These are phyloP conservation scores for Embiotoca jacksoni DNA, from an alignment of 2,113 vertebrate species.

Conservation along the genomic window DNA sequence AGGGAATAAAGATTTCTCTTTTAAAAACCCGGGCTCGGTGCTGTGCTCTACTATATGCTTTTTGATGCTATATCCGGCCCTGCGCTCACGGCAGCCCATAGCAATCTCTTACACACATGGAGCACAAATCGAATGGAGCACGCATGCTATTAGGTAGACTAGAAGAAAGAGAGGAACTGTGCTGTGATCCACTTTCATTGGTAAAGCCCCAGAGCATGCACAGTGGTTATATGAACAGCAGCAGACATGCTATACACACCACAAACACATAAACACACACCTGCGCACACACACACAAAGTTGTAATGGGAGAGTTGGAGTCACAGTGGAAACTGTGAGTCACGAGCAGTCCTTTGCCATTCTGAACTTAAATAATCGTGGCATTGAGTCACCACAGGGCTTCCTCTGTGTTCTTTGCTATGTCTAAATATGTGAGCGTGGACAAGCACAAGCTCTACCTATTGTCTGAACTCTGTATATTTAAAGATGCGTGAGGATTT, in stretches of 20 bases:
- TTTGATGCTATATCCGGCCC: constrained; percentile 41
- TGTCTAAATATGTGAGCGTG: constrained; percentile 52
- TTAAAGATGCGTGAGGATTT: constrained; percentile 19
- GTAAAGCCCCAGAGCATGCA: constrained; percentile 60
- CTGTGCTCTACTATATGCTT: constrained; percentile 45
- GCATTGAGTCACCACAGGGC: constrained; percentile 80
- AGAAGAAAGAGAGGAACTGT: constrained; percentile 29
- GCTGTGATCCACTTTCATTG: constrained; percentile 50
- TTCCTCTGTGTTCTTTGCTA: constrained; percentile 78
- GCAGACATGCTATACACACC: constrained; percentile 50
- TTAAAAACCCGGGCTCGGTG: constrained; percentile 26
- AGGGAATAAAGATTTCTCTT: constrained; percentile 43
- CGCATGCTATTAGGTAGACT: constrained; percentile 26
- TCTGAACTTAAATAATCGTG: constrained; percentile 82
- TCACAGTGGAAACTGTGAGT: constrained; percentile 84
- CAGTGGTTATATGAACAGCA: constrained; percentile 60
- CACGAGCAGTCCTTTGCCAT: constrained; percentile 75
- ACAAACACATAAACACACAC: constrained; percentile 38
- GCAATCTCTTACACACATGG: constrained; percentile 35
- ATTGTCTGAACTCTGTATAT: constrained; percentile 8
- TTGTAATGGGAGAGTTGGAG: constrained; percentile 68
- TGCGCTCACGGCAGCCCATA: constrained; percentile 10
- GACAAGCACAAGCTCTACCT: constrained; percentile 34
- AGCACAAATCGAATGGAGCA: constrained; percentile 49
- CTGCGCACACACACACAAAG: constrained; percentile 39